Conservation (phyloP, 1,140 invertebrate species). For the Hycleus cichorii region DNA sequence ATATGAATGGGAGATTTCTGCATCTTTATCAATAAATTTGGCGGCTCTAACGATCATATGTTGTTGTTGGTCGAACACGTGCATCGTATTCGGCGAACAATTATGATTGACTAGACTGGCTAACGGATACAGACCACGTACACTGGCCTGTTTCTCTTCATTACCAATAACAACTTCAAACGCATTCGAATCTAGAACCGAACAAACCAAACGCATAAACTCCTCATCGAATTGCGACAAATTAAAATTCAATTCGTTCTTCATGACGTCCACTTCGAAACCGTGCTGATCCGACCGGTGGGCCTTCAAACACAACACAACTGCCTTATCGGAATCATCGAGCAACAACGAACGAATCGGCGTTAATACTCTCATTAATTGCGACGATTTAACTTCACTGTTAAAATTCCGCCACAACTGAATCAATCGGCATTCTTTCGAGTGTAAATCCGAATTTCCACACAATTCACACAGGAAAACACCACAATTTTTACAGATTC, state of each 20-base stretch:
- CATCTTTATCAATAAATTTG: constrained; percentile 52
- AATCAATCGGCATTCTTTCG: constrained; percentile 52
- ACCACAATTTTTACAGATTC: constrained; percentile 50
- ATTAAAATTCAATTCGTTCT: constrained; percentile 45
- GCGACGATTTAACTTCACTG: constrained; percentile 34
- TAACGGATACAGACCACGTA: constrained; percentile 65
- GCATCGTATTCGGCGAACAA: constrained; percentile 66
- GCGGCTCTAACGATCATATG: constrained; percentile 57
- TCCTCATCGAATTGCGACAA: constrained; percentile 51
- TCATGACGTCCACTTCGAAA: constrained; percentile 52
- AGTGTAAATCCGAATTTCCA: constrained; percentile 46
- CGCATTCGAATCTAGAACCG: constrained; percentile 64
- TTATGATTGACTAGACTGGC: constrained; percentile 66
- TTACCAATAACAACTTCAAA: constrained; percentile 55
- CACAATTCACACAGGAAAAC: constrained; percentile 55
- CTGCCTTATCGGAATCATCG: constrained; percentile 44
- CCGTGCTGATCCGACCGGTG: constrained; percentile 48
- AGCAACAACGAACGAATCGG: constrained; percentile 54
- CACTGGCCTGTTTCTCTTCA: constrained; percentile 42
- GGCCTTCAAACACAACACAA: constrained; percentile 50
- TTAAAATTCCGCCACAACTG: constrained; percentile 42
- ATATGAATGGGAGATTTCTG: constrained; percentile 67
- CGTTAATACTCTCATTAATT: constrained; percentile 47
- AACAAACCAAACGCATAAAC: constrained; percentile 53
- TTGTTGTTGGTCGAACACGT: constrained; percentile 51